Evolutionary conservation across 2,113 vertebrate genomes (phyloP).

Genomic region (Hyaena hyaena): DNA sequence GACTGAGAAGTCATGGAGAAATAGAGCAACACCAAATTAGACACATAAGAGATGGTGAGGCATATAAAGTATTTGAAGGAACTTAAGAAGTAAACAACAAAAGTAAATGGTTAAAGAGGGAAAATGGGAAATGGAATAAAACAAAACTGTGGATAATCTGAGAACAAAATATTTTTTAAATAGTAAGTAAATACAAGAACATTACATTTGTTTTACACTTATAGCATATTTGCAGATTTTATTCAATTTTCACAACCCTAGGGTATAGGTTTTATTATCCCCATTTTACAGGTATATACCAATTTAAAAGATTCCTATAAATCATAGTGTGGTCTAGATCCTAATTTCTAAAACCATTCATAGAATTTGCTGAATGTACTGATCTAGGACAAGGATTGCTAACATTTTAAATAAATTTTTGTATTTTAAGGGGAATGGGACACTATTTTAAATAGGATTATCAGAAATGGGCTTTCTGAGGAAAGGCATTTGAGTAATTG

Average conservation of each 20-base stretch:
- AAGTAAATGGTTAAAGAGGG: neutral
- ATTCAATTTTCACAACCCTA: neutral
- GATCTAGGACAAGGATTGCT: neutral
- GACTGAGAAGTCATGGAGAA: neutral
- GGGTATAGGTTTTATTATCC: neutral
- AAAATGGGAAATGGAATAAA: neutral
- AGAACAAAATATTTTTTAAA: neutral
- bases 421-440: neutral
- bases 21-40: neutral
- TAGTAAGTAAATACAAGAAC: neutral
- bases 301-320: neutral
- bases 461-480: neutral
- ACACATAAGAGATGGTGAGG: neutral
- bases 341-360: constrained; percentile 17
- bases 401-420: neutral
- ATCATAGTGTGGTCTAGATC: neutral
- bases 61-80: constrained; percentile 11
- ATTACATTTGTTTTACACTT: neutral
- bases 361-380: neutral
- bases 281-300: neutral
- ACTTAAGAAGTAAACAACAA: neutral
- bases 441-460: constrained; percentile 23
- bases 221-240: neutral
- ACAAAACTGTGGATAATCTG: neutral
- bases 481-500: neutral